These are phyloP conservation scores for Hetaerina titia DNA, from an alignment of 2,888 invertebrate species.

Conservation along the genomic window DNA sequence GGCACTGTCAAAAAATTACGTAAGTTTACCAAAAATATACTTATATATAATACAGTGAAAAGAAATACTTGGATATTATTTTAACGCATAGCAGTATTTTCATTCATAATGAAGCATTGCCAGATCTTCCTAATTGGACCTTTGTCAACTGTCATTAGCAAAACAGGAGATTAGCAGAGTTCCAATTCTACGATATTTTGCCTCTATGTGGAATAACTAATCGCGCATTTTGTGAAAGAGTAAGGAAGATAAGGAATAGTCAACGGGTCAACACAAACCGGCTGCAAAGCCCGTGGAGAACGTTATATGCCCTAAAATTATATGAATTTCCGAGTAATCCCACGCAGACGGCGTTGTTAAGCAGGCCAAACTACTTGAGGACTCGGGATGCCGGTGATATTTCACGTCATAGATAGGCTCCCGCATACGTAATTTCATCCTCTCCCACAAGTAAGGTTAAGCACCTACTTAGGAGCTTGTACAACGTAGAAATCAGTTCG, in stretches of 20 bases:
- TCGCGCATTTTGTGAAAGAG: neutral
- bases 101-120: too few species aligned
- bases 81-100: too few species aligned
- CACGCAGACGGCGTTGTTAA: neutral
- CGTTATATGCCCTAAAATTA: neutral
- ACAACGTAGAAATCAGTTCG: conserved; percentile 6
- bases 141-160: neutral
- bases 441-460: conserved; percentile 9
- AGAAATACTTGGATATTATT: too few species aligned
- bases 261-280: neutral
- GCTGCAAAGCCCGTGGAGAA: neutral
- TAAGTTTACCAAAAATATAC: too few species aligned
- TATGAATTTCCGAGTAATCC: neutral
- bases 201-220: neutral
- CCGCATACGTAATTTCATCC: conserved; percentile 17
- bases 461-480: neutral
- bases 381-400: neutral
- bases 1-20: too few species aligned
- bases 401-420: conserved; percentile 3
- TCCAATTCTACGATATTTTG: neutral
- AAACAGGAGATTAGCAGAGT: neutral
- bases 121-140: too few species aligned
- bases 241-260: neutral
- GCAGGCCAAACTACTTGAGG: conserved; percentile 25
- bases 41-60: too few species aligned